Conservation (phyloP, 2,888 invertebrate species). For the Capitulum mitella region DNA sequence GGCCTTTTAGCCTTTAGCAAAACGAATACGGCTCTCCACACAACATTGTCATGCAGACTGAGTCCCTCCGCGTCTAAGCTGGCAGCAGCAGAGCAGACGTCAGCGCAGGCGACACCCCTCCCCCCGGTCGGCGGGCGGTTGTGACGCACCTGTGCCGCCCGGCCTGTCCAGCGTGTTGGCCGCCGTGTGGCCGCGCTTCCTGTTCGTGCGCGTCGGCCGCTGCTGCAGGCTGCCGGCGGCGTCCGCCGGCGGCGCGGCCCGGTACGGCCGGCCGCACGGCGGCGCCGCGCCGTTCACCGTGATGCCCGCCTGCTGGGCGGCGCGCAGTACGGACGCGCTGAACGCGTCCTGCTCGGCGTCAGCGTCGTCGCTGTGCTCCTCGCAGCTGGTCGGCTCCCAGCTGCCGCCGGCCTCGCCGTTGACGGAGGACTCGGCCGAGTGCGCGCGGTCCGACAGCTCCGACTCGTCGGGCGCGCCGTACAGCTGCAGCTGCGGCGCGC, state of each 20-base stretch:
- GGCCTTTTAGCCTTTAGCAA: neutral
- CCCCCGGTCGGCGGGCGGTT: no score
- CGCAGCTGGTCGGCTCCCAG: slow-evolving; percentile 19
- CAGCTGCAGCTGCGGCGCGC: slow-evolving; percentile 13
- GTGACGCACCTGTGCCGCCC: neutral
- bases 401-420: slow-evolving; percentile 20
- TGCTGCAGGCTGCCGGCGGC: neutral
- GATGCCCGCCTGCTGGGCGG: neutral
- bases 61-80: no score
- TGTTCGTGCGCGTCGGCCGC: neutral
- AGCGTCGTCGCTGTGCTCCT: neutral
- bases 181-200: neutral
- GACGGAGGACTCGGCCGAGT: neutral
- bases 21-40: no score
- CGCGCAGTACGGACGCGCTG: slow-evolving; percentile 8
- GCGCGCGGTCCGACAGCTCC: neutral
- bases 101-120: no score
- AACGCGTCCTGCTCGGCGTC: neutral
- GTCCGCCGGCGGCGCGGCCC: neutral
- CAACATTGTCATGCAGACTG: no score
- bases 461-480: slow-evolving; percentile 9
- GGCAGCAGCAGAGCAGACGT: no score
- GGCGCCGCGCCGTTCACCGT: neutral
- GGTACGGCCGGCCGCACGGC: neutral
- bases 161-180: slow-evolving; percentile 3